These are phyloP conservation scores for Pelvicachromis taeniatus DNA, from an alignment of 2,113 vertebrate species.

Conservation along the genomic window DNA sequence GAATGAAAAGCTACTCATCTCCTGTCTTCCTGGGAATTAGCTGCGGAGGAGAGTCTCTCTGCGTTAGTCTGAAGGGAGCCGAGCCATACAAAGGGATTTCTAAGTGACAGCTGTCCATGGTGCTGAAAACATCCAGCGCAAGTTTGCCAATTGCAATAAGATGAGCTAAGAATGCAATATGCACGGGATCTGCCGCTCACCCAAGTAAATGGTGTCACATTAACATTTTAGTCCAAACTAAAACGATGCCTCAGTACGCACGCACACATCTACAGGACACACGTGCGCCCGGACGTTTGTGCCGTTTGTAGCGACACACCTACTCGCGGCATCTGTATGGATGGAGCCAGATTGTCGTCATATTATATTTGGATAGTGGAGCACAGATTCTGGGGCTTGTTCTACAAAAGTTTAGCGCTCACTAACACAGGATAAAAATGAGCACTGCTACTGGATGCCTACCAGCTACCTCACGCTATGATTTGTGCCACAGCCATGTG, in stretches of 20 bases:
- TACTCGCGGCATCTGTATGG: neutral
- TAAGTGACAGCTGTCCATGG: constrained; percentile 51
- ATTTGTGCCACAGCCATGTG: constrained; percentile 30
- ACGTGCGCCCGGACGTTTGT: neutral
- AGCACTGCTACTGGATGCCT: neutral
- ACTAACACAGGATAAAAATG: neutral
- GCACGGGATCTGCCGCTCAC: neutral
- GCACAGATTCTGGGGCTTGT: neutral
- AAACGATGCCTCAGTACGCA: neutral
- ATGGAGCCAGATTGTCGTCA: neutral
- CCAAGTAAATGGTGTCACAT: neutral
- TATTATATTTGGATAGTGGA: neutral
- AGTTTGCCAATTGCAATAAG: neutral
- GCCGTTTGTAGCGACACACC: neutral
- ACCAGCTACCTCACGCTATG: constrained; percentile 8
- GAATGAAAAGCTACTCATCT: constrained; percentile 29
- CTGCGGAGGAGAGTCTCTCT: neutral
- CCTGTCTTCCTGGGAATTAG: constrained; percentile 12
- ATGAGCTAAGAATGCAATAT: neutral
- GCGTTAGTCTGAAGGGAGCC: neutral
- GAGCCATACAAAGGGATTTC: constrained; percentile 2
- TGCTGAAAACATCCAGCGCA: constrained; percentile 32
- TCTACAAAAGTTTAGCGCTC: neutral
- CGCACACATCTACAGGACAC: neutral
- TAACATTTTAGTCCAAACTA: neutral